Base-by-base conservation (phyloP, 1,140 invertebrate genomes). In the Laodelphax striatellus region DNA sequence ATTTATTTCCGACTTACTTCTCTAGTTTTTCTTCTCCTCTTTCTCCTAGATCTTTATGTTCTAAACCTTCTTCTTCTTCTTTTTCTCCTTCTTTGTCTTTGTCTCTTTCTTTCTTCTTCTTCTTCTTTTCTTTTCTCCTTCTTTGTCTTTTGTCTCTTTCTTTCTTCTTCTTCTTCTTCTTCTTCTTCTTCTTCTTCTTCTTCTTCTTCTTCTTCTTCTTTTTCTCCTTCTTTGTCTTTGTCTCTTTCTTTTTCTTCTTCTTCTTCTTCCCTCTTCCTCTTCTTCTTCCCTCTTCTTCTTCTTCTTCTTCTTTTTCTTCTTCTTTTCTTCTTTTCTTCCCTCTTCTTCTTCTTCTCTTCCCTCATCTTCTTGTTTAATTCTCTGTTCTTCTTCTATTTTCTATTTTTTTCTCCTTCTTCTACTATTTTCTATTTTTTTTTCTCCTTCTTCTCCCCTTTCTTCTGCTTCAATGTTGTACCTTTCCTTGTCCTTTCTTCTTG, bases 201-300 rank as follows among this genome's bases (percentile, higher is more conserved):
- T 42, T 19, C 55, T 57, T 42, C 55, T 57, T 24, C 22, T 24
- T 38, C 22, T 19, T 57, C 38, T 42, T 57, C 16, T 42, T 57
- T 14, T 42, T 24, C 55, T 42, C 44, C 55, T 42, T 43, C 43
- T n/a, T 28, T 14, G 6, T 42, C 38, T 17, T 57, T 9, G 6
- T 42, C 24, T 16, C 2, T 21, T 19, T 43, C 19, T 28, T 57
- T 14, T 42, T 57, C 38, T 57, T 38, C 55, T 38, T 19, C 22
- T 42, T 57, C 22, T 24, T 41, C 41, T 10, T 38, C 34, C 11
- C 11, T 11, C 11, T 21, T 11, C 11, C 44, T 52, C 14, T 11
- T 52, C 14, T 11, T 52, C 11, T 11, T 24, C 14, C 22, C 14
- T 24, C 22, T 24, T 52, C 46, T 52, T 24, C 22, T 24, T 52